Evolutionary conservation across 2,113 vertebrate genomes (phyloP).

Genomic region (Mohoua ochrocephala): DNA sequence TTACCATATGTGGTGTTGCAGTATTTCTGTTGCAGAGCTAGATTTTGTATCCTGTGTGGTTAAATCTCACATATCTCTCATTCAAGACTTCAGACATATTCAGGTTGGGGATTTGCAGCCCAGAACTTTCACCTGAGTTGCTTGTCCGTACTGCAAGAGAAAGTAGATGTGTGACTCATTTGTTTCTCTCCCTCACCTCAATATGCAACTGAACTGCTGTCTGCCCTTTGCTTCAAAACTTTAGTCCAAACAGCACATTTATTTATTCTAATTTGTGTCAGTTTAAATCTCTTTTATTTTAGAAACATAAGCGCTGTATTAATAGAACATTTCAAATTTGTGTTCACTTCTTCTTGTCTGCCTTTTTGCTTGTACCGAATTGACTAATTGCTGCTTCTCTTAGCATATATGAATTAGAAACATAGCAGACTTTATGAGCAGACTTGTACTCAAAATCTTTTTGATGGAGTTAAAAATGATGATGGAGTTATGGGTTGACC

Average conservation of each 20-base stretch:
- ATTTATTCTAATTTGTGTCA: not conserved
- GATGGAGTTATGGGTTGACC: not conserved
- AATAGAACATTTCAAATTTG: not conserved
- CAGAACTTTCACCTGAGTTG: not conserved
- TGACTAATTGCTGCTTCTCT: not conserved
- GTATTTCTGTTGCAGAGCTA: not conserved
- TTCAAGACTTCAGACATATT: not conserved
- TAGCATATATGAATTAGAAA: not conserved
- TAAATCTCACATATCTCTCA: not conserved
- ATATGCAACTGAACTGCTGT: not conserved
- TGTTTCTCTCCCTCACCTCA: not conserved
- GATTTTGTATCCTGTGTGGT: not conserved
- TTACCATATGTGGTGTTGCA: not conserved
- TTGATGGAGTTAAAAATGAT: not conserved
- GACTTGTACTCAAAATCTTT: not conserved
- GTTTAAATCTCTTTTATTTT: not conserved
- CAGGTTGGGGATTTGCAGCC: not conserved
- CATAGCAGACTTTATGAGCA: not conserved
- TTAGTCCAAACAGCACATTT: not conserved
- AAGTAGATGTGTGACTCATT: not conserved
- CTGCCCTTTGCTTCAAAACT: not conserved
- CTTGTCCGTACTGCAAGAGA: not conserved
- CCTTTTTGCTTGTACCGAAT: not conserved
- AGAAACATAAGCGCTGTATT: not conserved
- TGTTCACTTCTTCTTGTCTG: not conserved